phyloP scores from a whole-genome alignment of 2,113 vertebrate genomes.

The Crotalus helleri region DNA sequence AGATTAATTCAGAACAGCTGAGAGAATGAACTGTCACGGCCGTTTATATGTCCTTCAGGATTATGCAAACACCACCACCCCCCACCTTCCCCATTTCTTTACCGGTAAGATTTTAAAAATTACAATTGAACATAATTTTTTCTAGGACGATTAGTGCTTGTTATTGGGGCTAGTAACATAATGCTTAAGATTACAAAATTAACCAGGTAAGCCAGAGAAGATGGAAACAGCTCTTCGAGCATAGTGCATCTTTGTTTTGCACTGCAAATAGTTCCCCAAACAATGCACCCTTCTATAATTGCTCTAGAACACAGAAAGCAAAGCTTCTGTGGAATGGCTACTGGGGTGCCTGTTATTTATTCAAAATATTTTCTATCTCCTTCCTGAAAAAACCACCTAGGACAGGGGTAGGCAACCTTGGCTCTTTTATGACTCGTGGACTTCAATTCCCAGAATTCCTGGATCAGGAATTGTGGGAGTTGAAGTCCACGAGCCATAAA shows the following conservation, averaged over 20 bases:
- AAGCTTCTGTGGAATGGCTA: not conserved
- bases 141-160: not conserved
- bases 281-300: conserved; percentile 1
- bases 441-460: too few relatives aligned
- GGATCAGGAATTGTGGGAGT: too few relatives aligned
- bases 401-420: too few relatives aligned
- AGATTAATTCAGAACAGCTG: conserved; percentile 3
- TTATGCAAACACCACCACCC: not conserved
- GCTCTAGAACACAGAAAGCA: not conserved
- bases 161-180: not conserved
- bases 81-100: not conserved
- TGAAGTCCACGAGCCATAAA: too few relatives aligned
- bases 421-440: too few relatives aligned
- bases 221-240: not conserved
- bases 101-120: conserved; percentile 4
- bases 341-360: not conserved
- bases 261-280: not conserved
- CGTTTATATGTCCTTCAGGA: not conserved
- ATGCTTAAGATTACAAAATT: not conserved
- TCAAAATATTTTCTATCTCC: not conserved
- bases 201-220: not conserved
- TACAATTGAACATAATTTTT: not conserved
- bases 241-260: not conserved
- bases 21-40: conserved; percentile 5
- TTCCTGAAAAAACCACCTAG: not conserved